Percentiles rank a stretch among this genome's conserved stretches.
Evolutionary conservation across 1,140 invertebrate species (phyloP).

Genomic region (Calliphora vicina): DNA sequence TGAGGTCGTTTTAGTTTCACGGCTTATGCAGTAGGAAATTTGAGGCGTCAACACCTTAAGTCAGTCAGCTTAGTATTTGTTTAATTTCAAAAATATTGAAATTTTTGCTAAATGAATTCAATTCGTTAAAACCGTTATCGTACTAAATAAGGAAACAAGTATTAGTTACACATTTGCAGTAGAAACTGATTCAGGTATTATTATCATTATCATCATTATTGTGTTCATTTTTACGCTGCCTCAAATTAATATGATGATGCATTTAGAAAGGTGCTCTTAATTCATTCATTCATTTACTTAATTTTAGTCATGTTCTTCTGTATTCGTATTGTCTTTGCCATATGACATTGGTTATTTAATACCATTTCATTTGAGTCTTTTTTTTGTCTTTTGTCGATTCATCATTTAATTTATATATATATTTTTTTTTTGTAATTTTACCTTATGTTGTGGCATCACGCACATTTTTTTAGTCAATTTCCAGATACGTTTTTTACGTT

Average conservation of each 20-base stretch:
- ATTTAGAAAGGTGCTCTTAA: conserved; percentile 41
- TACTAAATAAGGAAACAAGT: conserved; percentile 40
- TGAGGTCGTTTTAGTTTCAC: neutral
- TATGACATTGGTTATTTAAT: conserved; percentile 31
- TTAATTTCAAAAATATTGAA: neutral
- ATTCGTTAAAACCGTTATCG: neutral
- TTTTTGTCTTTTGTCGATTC: conserved; percentile 11
- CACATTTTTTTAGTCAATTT: conserved; percentile 38
- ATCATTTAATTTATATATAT: conserved; percentile 26
- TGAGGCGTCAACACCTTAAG: conserved; percentile 62
- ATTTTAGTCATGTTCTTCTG: neutral
- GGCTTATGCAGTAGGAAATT: conserved; percentile 48
- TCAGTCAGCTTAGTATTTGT: conserved; percentile 55
- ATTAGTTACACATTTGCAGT: conserved; percentile 10
- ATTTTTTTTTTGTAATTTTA: conserved; percentile 39
- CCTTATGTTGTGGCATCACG: conserved; percentile 61
- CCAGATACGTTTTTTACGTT: conserved; percentile 2
- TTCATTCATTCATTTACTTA: conserved; percentile 7
- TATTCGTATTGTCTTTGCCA: neutral
- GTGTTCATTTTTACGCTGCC: neutral
- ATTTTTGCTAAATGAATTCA: neutral
- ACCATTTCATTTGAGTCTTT: conserved; percentile 17
- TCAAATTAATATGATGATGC: neutral
- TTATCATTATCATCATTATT: neutral
- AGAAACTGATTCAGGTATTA: neutral